phyloP scores from a whole-genome alignment of 2,797 vertebrate genomes.

The Pangasius larnaudii region DNA sequence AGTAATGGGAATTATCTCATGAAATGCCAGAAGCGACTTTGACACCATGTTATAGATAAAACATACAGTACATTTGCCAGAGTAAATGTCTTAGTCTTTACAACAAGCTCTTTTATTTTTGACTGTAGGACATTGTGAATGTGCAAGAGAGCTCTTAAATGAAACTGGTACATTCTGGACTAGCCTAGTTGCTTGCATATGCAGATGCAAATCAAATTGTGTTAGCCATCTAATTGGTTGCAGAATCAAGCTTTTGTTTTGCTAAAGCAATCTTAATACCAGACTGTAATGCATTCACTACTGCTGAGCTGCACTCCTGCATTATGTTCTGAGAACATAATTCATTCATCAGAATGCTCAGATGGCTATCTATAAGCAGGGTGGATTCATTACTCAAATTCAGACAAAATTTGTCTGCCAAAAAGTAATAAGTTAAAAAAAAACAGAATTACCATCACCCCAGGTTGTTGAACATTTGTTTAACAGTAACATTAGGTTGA shows the following conservation, averaged over 20 bases:
- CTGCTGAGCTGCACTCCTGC: not conserved
- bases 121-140: not conserved
- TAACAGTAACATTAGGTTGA: not conserved
- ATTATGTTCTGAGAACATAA: not conserved
- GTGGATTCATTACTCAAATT: not conserved
- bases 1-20: not conserved
- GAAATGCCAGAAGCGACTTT: not conserved
- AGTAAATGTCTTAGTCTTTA: not conserved
- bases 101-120: not conserved
- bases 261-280: not conserved
- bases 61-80: not conserved
- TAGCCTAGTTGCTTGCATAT: too few relatives aligned
- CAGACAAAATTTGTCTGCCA: not conserved
- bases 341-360: not conserved
- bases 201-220: not conserved
- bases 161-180: not conserved
- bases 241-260: not conserved
- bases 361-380: too few relatives aligned
- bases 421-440: not conserved
- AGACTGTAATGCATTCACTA: not conserved
- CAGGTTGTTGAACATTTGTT: too few relatives aligned
- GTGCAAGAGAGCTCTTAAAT: not conserved
- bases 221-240: not conserved
- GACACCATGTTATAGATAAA: not conserved
- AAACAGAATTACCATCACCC: not conserved